Evolutionary conservation across 2,113 vertebrate genomes (phyloP).

Genomic region (Muntiacus muntjak): DNA sequence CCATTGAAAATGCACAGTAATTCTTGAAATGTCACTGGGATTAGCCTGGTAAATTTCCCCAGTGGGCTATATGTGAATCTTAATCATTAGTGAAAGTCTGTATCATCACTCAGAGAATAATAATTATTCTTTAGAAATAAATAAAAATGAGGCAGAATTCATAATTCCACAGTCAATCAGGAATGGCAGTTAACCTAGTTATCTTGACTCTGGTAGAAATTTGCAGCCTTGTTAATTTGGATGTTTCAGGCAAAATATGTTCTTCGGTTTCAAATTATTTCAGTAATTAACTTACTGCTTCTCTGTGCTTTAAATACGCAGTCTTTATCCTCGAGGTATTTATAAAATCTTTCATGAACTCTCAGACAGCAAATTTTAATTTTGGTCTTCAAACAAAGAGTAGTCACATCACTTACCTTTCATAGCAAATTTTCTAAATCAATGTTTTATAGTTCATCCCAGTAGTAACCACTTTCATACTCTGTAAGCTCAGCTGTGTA

Average conservation of each 20-base stretch:
- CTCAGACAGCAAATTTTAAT: background rate
- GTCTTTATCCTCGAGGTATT: background rate
- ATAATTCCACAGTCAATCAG: background rate
- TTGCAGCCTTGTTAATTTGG: background rate
- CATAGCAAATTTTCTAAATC: background rate
- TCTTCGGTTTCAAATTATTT: background rate
- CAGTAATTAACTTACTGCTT: background rate
- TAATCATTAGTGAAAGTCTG: background rate
- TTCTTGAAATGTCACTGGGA: background rate
- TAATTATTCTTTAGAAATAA: conserved; percentile 5
- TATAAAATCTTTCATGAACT: conserved; percentile 13
- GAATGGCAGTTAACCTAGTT: background rate
- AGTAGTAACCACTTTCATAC: background rate
- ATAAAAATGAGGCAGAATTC: background rate
- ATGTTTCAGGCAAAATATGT: background rate
- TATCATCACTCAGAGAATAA: background rate
- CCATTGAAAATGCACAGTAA: background rate
- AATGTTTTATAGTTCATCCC: conserved; percentile 10
- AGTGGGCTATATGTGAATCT: background rate
- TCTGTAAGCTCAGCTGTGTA: background rate
- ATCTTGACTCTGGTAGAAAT: background rate
- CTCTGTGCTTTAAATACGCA: background rate
- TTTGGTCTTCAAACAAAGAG: background rate
- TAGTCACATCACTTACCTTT: background rate
- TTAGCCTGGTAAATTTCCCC: background rate